phyloP scores from a whole-genome alignment of 2,797 vertebrate species.

The Myotis myotis region DNA sequence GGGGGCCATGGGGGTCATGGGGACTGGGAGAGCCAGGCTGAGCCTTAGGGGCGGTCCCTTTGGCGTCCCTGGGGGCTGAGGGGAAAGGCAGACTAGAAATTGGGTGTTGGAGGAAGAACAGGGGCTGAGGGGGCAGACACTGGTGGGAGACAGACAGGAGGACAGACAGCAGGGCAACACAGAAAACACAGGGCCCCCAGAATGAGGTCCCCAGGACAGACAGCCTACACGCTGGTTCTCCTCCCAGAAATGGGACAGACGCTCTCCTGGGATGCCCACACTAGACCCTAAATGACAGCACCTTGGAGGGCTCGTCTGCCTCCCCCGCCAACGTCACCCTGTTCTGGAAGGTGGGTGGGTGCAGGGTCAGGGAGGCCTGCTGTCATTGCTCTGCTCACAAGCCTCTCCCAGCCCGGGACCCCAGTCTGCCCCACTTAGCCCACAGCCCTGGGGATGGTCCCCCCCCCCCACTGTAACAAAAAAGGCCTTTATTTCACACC shows the following conservation, averaged over 20 bases:
- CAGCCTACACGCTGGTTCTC: not conserved
- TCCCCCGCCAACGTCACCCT: not conserved
- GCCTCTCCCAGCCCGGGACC: not conserved
- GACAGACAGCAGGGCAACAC: constrained; percentile 70
- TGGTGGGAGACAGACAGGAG: constrained; percentile 63
- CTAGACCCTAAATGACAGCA: not conserved
- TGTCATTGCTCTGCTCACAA: not conserved
- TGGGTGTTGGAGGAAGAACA: not conserved
- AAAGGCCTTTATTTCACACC: not conserved
- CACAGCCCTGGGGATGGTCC: not conserved
- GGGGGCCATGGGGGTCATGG: rapidly evolving
- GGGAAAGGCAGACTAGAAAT: not conserved
- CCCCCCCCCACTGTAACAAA: not conserved
- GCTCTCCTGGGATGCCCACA: not conserved
- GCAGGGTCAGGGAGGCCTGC: not conserved
- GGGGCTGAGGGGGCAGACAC: constrained; percentile 11
- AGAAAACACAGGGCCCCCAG: constrained; percentile 16
- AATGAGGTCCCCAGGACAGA: constrained; percentile 25
- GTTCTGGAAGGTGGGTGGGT: not conserved
- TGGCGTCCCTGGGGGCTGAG: not conserved
- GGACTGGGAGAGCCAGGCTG: not conserved
- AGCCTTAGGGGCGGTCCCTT: not conserved
- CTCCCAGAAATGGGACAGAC: not conserved
- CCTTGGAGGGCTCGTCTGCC: not conserved
- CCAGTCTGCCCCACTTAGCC: not conserved